Percentiles rank a stretch among this genome's conserved stretches.
These are phyloP conservation scores for Pomacea maculata DNA, from an alignment of 1,140 invertebrate species.

Conservation along the genomic window DNA sequence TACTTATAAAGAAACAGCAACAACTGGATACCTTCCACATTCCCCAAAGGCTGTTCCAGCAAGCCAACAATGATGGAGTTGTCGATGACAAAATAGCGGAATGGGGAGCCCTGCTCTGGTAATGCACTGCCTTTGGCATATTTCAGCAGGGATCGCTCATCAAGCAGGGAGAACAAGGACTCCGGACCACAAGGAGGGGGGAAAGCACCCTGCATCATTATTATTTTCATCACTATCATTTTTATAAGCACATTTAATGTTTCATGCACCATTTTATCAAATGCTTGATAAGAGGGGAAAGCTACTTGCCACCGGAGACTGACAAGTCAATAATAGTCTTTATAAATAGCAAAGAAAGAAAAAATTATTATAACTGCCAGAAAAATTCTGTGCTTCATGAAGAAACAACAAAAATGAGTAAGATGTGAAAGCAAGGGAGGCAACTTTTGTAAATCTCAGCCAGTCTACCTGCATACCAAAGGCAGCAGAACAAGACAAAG, in stretches of 20 bases:
- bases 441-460: background rate
- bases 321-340: too few relatives aligned
- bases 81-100: conserved; percentile 91
- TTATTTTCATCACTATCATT: background rate
- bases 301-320: too few relatives aligned
- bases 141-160: conserved; percentile 85
- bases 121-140: conserved; percentile 75
- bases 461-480: background rate
- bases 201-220: conserved; percentile 75
- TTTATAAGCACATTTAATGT: background rate
- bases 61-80: conserved; percentile 88
- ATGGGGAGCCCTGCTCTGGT: conserved; percentile 60
- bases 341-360: too few relatives aligned
- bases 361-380: too few relatives aligned
- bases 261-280: background rate
- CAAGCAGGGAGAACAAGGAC: conserved; percentile 84
- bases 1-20: too few relatives aligned
- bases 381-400: too few relatives aligned
- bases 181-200: conserved; percentile 85
- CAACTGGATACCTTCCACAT: conserved; percentile 65
- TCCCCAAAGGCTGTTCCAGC: conserved; percentile 87
- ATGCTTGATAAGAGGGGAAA: background rate
- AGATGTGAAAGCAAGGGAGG: background rate
- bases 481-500: background rate
- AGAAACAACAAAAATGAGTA: background rate